Evolutionary conservation across 2,113 vertebrate species (phyloP), one percentile per base, ranked within the genome.

Genomic region (Labeo catla): DNA sequence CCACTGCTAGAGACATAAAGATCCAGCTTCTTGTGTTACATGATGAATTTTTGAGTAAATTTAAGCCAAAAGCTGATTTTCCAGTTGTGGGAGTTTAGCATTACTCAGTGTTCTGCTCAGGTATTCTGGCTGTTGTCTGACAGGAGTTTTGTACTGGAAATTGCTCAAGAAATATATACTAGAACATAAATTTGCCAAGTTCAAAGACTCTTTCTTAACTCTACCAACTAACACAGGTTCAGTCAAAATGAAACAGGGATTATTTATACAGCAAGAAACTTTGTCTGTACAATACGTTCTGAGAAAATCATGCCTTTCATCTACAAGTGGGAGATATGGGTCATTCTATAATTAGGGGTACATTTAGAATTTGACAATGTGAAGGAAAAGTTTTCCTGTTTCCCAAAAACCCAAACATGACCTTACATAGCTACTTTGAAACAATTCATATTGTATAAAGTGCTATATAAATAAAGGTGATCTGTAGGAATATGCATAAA

Each of bases 151-250:
- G 0, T 23, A 28, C 73, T 76, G 73, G 73, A 76, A 50, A 50
- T 15, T 50, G n/a, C n/a, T 28, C n/a, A 76, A 76, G 6, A 76
- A 76, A 76, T 28, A n/a, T 11, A 73, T 73, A 19, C 16, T 73
- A 45, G 2, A 73, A 45, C 39, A 73, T 73, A n/a, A 45, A 73
- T 45, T 73, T 45, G 6, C 39, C 10, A 45, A 45, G 68, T 11
- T 72, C 68, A 72, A 49, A 76, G 45, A 50, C 72, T 74, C 21
- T n/a, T 72, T 74, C 72, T 45, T 74, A 23, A 74, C 10, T 74
- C 45, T 49, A 74, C 45, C 21, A 76, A 50, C 43, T 4, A 23
- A 49, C 68, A 49, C 23, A 43, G 72, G 6, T 74, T 74, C 9
- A 23, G 21, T 11, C 9, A 6, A 45, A 73, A 1, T 45, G 16